Evolutionary conservation across 53 echinoderm and acorn worm genomes (phyloP).

Genomic region (Zoroaster sp.): DNA sequence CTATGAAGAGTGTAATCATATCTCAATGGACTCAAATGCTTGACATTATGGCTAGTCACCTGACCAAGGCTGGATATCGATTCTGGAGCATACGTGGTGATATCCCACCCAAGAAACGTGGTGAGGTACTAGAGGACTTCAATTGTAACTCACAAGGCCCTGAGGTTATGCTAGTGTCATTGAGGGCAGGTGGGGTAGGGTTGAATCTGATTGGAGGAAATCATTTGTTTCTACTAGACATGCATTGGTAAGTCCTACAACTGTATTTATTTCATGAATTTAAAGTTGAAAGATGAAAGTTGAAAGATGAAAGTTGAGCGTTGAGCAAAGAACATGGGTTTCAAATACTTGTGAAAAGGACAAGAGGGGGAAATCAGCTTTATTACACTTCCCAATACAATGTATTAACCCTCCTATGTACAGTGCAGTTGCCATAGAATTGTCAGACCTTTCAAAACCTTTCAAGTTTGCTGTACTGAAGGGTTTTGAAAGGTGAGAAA

Average conservation of each 20-base stretch:
- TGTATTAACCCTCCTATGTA: too few relatives aligned
- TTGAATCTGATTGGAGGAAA: constrained; percentile 96
- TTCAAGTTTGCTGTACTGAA: too few relatives aligned
- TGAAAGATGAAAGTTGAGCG: too few relatives aligned
- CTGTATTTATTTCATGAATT: too few relatives aligned
- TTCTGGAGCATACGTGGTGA: constrained; percentile 82
- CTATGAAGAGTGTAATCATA: constrained; percentile 85
- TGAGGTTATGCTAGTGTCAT: constrained; percentile 86
- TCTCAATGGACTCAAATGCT: constrained; percentile 99
- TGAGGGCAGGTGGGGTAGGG: constrained; percentile 93
- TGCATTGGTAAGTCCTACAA: constrained; percentile 81
- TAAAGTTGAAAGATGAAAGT: too few relatives aligned
- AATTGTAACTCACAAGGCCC: constrained; percentile 81
- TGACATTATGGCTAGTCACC: constrained; percentile 78
- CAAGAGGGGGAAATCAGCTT: too few relatives aligned
- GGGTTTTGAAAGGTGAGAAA: too few relatives aligned
- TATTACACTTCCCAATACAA: too few relatives aligned
- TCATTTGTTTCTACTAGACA: constrained; percentile 90
- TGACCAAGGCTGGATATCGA: constrained; percentile 63
- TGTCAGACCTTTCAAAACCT: too few relatives aligned
- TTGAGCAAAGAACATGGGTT: too few relatives aligned
- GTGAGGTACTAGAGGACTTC: constrained; percentile 88
- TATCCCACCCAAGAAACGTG: constrained; percentile 85
- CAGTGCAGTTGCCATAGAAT: too few relatives aligned
- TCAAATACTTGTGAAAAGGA: too few relatives aligned